These are phyloP conservation scores for Drosophila ohnishii DNA, from an alignment of 1,140 invertebrate genomes.

Conservation along the genomic window DNA sequence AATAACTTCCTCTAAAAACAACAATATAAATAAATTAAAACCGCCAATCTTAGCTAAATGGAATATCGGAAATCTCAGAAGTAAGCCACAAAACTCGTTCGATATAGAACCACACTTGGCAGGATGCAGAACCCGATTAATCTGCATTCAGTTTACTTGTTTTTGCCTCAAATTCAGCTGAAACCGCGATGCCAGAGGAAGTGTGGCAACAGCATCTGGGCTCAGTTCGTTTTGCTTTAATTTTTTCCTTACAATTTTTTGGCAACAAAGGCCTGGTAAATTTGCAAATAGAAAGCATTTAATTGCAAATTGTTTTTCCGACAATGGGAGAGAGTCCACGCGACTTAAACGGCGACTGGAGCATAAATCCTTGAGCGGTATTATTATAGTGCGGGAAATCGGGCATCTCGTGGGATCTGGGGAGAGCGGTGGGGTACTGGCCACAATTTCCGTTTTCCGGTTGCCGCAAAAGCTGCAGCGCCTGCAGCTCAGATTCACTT, in stretches of 20 bases:
- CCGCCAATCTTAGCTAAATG: constrained; percentile 2
- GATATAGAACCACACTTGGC: background rate
- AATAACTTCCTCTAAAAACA: background rate
- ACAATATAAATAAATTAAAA: background rate
- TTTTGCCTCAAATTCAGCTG: background rate
- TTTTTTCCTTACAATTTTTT: constrained; percentile 11
- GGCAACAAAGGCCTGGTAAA: constrained; percentile 12
- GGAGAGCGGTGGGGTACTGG: constrained; percentile 29
- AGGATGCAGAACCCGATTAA: constrained; percentile 6
- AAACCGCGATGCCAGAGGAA: constrained; percentile 1
- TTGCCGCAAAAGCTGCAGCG: constrained; percentile 42
- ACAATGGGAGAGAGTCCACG: constrained; percentile 15
- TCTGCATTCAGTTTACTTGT: background rate
- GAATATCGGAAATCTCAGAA: background rate
- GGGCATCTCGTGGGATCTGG: constrained; percentile 35
- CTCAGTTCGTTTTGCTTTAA: background rate
- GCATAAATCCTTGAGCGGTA: constrained; percentile 65
- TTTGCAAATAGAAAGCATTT: constrained; percentile 43
- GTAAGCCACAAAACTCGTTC: constrained; percentile 17
- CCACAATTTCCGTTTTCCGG: constrained; percentile 81
- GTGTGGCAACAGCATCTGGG: background rate
- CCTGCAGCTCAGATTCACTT: constrained; percentile 79
- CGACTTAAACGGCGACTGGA: constrained; percentile 62
- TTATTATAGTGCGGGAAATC: constrained; percentile 35
- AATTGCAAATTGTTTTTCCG: constrained; percentile 59